Evolutionary conservation across 2,113 vertebrate species (phyloP).

Genomic region (Vidua chalybeata): DNA sequence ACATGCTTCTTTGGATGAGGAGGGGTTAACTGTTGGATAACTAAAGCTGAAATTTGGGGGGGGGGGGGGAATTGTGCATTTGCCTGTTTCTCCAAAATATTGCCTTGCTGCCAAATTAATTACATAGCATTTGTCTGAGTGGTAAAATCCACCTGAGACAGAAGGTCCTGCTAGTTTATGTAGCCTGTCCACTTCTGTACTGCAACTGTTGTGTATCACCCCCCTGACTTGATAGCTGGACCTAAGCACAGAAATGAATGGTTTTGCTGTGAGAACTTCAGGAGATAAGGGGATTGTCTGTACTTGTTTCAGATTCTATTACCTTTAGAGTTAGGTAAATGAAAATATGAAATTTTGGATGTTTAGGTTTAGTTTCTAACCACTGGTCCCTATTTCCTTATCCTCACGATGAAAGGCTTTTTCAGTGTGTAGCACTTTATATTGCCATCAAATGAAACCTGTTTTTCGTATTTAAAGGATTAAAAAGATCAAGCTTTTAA

Average conservation of each 20-base stretch:
- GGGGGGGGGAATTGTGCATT: rapidly evolving
- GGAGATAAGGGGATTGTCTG: neutral
- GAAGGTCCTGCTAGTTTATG: neutral
- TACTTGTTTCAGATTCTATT: neutral
- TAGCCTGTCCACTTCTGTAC: neutral
- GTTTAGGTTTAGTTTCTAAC: neutral
- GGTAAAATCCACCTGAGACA: neutral
- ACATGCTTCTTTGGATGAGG: neutral
- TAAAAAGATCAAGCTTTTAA: neutral
- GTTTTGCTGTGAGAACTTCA: neutral
- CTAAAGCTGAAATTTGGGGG: neutral
- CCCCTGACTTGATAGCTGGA: rapidly evolving
- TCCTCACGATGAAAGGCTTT: neutral
- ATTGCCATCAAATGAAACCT: neutral
- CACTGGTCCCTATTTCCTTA: neutral
- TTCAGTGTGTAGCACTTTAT: neutral
- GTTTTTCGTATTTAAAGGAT: neutral
- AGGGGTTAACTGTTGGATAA: neutral
- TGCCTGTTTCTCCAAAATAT: neutral
- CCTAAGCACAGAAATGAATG: neutral
- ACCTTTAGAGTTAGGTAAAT: neutral
- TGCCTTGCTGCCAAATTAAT: neutral
- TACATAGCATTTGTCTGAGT: neutral
- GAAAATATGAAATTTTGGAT: neutral
- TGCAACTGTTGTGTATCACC: neutral